Evolutionary conservation across 2,113 vertebrate genomes (phyloP).

Genomic region (Ictidomys tridecemlineatus): DNA sequence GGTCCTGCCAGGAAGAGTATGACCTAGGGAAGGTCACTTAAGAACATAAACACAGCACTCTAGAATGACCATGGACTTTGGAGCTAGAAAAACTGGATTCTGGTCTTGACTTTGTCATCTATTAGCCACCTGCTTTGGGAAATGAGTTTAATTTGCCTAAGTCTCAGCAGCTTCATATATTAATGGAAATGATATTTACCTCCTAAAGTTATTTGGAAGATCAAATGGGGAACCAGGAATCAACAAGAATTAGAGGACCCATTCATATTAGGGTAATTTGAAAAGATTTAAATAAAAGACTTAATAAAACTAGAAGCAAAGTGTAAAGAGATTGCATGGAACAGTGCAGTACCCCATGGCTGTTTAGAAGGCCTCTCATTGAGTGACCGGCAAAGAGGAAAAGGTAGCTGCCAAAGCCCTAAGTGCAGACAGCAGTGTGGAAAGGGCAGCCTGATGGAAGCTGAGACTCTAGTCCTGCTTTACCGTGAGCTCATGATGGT

Average conservation of each 20-base stretch:
- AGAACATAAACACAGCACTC: not conserved
- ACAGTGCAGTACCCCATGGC: rapidly evolving
- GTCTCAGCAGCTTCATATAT: not conserved
- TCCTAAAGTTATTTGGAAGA: not conserved
- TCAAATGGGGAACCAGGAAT: not conserved
- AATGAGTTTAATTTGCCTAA: constrained; percentile 51
- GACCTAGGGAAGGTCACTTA: not conserved
- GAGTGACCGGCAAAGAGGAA: no score
- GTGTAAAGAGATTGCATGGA: not conserved
- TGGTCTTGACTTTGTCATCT: not conserved
- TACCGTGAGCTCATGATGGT: not conserved
- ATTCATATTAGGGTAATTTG: not conserved
- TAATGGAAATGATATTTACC: constrained; percentile 35
- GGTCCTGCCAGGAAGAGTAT: not conserved
- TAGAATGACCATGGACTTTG: not conserved
- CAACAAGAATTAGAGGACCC: constrained; percentile 22
- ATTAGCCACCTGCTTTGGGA: constrained; percentile 29
- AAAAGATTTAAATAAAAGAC: not conserved
- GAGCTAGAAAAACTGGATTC: not conserved
- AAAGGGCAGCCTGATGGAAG: not conserved
- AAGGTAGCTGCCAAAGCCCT: not conserved
- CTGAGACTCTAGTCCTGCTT: not conserved
- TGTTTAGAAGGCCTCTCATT: no score
- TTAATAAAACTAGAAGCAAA: not conserved
- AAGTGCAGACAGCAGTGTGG: not conserved